These are phyloP conservation scores for Opisthograptis luteolata DNA, from an alignment of 2,888 invertebrate genomes.

Conservation along the genomic window DNA sequence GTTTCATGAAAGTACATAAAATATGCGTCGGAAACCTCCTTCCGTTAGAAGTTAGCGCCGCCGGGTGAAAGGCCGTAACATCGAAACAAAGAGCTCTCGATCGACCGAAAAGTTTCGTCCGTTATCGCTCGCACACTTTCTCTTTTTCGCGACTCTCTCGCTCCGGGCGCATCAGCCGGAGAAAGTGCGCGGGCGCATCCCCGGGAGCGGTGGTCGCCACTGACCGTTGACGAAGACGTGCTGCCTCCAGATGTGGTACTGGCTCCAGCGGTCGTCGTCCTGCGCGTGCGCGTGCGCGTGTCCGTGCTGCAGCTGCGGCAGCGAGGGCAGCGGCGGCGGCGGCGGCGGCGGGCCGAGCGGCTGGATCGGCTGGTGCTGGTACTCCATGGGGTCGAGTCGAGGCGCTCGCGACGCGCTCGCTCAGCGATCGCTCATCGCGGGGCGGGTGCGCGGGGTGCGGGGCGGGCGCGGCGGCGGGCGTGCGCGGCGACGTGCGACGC, in stretches of 20 bases:
- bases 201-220: slow-evolving; percentile 51
- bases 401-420: slow-evolving; percentile 60
- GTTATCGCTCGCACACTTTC: slow-evolving; percentile 72
- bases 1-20: not conserved
- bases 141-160: slow-evolving; percentile 32
- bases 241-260: slow-evolving; percentile 92
- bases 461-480: slow-evolving; percentile 50
- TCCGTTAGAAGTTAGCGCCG: slow-evolving; percentile 18
- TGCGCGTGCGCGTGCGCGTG: slow-evolving; percentile 48
- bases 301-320: slow-evolving; percentile 63
- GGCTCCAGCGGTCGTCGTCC: slow-evolving; percentile 88
- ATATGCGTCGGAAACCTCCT: not conserved
- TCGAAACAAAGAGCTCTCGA: slow-evolving; percentile 69
- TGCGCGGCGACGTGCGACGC: slow-evolving; percentile 60
- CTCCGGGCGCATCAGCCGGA: slow-evolving; percentile 38
- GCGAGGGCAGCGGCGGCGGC: slow-evolving; percentile 85
- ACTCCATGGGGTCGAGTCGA: slow-evolving; percentile 72
- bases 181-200: slow-evolving; percentile 60
- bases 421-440: slow-evolving; percentile 76
- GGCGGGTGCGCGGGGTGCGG: slow-evolving; percentile 50
- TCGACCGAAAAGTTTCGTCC: slow-evolving; percentile 63
- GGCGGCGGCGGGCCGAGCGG: slow-evolving; percentile 87
- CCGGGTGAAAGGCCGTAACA: slow-evolving; percentile 53
- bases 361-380: slow-evolving; percentile 78
- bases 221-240: slow-evolving; percentile 92